Base-by-base conservation (phyloP, 2,113 vertebrate species). In the Boleophthalmus pectinirostris region DNA sequence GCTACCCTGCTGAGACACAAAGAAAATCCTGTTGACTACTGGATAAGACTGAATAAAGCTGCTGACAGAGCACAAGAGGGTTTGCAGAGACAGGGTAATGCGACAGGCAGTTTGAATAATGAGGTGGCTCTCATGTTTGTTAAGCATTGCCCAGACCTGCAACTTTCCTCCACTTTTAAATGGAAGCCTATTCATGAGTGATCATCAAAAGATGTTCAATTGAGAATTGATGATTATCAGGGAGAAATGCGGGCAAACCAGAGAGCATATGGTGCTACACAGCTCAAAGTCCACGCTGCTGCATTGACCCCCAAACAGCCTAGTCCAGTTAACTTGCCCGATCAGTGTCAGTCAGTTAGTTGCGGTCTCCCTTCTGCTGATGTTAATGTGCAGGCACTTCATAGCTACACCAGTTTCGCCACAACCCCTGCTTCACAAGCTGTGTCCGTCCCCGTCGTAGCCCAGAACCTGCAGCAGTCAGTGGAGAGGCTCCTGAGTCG, bases 61-160 rank as follows among this genome's bases (percentile, higher is more conserved):
- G 49, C 49, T 51, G 49, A 51, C 16, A 51, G 49, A 5, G 49
- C 49, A 8, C 49, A 16, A 5, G 49, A 51, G 15, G 49, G 49
- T 5, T 51, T 51, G 49, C 49, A 2, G 21, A 65, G 49, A 33
- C 47, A 47, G 33, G 60, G 73, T 5, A 69, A 53, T 33, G 66
- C 11, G 14, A n/a, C 21, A 3, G 46, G 53, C 29, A 51, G 38
- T 25, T 56, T 58, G 61, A 57, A 11, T 66, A 25, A 71, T 45
- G 68, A 66, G 10, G 60, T 77, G 51, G 63, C 74, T 58, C 66
- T 68, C 20, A 68, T 68, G 72, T 74, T 74, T 33, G 54, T 68
- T 20, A 60, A 74, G 16, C 54, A 68, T 12, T 74, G 53, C 20
- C 64, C 64, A 3, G 65, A 74, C 20, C 54, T 65, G 21, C 54